A percentile compares a stretch with the other conserved stretches of the same genome.
These are phyloP conservation scores for Chondrilla cf. caribensis DNA, from an alignment of 37 sponge, comb jelly and placozoan species.

Conservation along the genomic window DNA sequence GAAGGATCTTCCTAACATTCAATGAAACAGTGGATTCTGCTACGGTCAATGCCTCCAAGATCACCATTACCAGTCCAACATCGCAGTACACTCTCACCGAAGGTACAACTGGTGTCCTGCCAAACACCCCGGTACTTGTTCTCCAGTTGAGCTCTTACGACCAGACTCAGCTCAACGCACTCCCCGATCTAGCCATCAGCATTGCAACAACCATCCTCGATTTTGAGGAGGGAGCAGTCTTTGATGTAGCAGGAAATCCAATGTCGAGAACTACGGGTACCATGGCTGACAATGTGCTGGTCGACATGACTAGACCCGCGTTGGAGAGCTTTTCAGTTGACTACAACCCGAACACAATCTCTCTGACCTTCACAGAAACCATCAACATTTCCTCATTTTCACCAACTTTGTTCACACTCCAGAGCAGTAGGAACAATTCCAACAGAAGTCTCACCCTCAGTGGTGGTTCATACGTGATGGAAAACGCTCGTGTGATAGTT, in stretches of 20 bases:
- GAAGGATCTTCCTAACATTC: slow-evolving; percentile 60
- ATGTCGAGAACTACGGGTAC: slow-evolving; percentile 4
- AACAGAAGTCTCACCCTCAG: background rate
- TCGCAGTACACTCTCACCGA: background rate
- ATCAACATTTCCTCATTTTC: slow-evolving; percentile 61
- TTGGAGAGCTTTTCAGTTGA: slow-evolving; percentile 65
- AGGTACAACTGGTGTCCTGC: slow-evolving; percentile 14
- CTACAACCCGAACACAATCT: slow-evolving; percentile 53
- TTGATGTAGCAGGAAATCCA: slow-evolving; percentile 62
- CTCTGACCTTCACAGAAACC: slow-evolving; percentile 66
- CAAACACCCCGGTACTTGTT: slow-evolving; percentile 28
- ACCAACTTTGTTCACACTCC: slow-evolving; percentile 57
- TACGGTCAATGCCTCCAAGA: slow-evolving; percentile 27
- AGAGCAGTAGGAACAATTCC: slow-evolving; percentile 33
- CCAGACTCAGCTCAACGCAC: slow-evolving; percentile 42
- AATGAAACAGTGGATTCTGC: slow-evolving; percentile 58
- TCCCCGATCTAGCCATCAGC: slow-evolving; percentile 53
- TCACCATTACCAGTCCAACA: slow-evolving; percentile 37
- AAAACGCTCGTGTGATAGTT: background rate
- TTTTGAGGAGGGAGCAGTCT: slow-evolving; percentile 32
- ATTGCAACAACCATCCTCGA: slow-evolving; percentile 55
- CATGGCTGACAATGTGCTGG: slow-evolving; percentile 47
- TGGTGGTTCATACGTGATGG: slow-evolving; percentile 10
- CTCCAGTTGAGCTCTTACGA: slow-evolving; percentile 59
- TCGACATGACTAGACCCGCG: slow-evolving; percentile 65